These are phyloP conservation scores for Pseudomyrmex flavicornis DNA, from an alignment of 1,140 invertebrate species.

Conservation along the genomic window DNA sequence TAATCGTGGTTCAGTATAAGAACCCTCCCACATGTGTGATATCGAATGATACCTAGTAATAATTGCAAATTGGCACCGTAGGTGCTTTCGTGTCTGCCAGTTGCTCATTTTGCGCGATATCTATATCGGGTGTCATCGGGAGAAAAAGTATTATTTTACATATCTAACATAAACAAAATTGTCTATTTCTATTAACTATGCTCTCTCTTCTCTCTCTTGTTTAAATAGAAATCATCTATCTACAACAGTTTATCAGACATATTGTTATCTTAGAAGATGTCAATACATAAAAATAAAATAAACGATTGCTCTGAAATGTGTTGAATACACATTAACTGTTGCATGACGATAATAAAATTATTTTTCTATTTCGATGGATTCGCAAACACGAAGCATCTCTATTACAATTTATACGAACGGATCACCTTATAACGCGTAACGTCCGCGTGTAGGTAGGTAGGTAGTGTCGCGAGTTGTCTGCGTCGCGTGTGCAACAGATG, in stretches of 20 bases:
- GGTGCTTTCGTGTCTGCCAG: slow-evolving; percentile 22
- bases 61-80: slow-evolving; percentile 81
- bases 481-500: slow-evolving; percentile 83
- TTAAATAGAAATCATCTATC: too few relatives aligned
- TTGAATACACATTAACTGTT: too few relatives aligned
- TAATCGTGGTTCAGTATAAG: slow-evolving; percentile 67
- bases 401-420: slow-evolving; percentile 35
- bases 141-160: neutral
- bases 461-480: slow-evolving; percentile 69
- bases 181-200: too few relatives aligned
- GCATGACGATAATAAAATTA: too few relatives aligned
- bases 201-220: too few relatives aligned
- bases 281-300: neutral
- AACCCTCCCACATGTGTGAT: slow-evolving; percentile 57
- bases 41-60: slow-evolving; percentile 79
- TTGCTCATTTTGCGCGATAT: slow-evolving; percentile 36
- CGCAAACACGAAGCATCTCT: neutral
- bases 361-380: too few relatives aligned
- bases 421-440: slow-evolving; percentile 28
- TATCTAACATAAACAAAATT: neutral
- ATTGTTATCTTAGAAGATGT: neutral
- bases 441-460: slow-evolving; percentile 44
- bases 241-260: too few relatives aligned
- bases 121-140: neutral
- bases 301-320: too few relatives aligned